Conservation (phyloP, 2,113 vertebrate species). For the Corythaixoides concolor region DNA sequence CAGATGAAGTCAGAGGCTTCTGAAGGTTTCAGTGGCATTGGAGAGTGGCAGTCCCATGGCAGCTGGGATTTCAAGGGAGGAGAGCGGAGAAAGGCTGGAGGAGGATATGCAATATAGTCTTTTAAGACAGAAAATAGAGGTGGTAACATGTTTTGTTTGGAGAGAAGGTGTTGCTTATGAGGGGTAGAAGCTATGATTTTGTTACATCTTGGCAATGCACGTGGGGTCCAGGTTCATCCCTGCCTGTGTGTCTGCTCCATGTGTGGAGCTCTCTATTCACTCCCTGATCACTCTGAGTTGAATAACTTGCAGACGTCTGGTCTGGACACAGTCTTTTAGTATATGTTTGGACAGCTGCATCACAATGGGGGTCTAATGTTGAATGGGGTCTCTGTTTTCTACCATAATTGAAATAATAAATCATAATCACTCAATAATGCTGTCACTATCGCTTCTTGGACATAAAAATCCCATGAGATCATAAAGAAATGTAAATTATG, state of each 20-base stretch:
- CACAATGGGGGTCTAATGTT: background rate
- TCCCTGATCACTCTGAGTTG: background rate
- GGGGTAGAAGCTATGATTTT: background rate
- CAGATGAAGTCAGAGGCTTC: background rate
- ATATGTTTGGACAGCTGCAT: background rate
- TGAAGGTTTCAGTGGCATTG: background rate
- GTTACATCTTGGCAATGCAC: background rate
- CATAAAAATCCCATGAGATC: background rate
- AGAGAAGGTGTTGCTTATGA: background rate
- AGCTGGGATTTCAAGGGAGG: background rate
- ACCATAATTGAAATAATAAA: background rate
- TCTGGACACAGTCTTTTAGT: background rate
- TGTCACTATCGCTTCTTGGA: background rate
- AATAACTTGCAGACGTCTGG: background rate
- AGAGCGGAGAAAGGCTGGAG: background rate
- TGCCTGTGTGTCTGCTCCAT: background rate
- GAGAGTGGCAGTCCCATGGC: background rate
- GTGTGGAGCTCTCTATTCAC: background rate
- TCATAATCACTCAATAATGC: background rate
- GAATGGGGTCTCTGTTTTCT: slow-evolving; percentile 6
- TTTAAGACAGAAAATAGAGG: background rate
- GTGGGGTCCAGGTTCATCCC: background rate
- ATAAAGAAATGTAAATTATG: background rate
- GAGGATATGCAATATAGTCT: background rate
- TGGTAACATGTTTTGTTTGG: background rate